Base-by-base conservation (phyloP, 2,797 vertebrate species). In the Artibeus lituratus region DNA sequence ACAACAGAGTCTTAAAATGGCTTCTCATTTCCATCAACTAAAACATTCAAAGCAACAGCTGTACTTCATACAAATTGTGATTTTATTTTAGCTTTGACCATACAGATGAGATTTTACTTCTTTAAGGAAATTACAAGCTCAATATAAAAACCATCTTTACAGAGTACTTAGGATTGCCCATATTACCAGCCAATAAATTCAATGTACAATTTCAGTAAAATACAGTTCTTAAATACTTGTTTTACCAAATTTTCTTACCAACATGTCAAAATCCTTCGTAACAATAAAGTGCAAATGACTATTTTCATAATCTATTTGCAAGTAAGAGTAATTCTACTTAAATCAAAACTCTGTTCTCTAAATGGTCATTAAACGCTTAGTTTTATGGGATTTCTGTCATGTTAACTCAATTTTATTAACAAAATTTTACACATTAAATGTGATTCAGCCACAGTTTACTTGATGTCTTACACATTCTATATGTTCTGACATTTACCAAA, bases 21-120 rank as follows among this genome's bases (percentile, higher is more conserved):
- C 29, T 92, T 94, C 81, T 95, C 29, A 94, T 96, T 97, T 81
- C 51, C 51, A 90, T 37, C n/a, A 94, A 95, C 55, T 89, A 77
- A 49, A 84, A 89, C 70, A 78, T 84, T 96, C 69, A 96, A 94
- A 95, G 95, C 86, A 94, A 88, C 80, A 96, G 80, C 94, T 96
- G 83, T 87, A 88, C 37, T 84, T 95, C 53, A 53, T 67, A 94
- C n/a, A 94, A 26, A 96, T 81, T 91, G 77, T 53, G 76, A 89
- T 85, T 94, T 89, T 92, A 96, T 95, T 96, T 97, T 90, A 91
- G 73, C 57, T 86, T 85, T 88, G 42, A 73, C 73, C 35, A 42
- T 35, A 82, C 5, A 92, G 77, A 92, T 86, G 72, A 57, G 14
- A 67, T 80, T 62, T 83, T 91, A 62, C 57, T 84, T 74, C 37